A percentile compares a stretch with the other conserved stretches of the same genome.
Evolutionary conservation across 2,888 invertebrate genomes (phyloP).

Genomic region (Tetranychus truncatus): DNA sequence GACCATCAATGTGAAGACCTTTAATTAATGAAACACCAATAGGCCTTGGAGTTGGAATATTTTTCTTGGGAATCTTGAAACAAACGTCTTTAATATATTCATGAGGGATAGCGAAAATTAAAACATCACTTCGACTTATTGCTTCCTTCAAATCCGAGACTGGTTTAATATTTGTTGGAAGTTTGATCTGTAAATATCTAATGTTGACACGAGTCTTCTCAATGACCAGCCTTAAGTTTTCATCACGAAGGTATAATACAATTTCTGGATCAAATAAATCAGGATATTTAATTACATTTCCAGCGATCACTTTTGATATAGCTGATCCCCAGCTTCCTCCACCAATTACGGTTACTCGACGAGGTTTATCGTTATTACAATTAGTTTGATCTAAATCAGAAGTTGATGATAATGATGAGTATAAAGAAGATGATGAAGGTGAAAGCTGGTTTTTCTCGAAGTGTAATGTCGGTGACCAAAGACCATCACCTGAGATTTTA

Average conservation of each 20-base stretch:
- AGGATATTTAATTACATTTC: constrained; percentile 32
- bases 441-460: not conserved
- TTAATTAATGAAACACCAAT: constrained; percentile 38
- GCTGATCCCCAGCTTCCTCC: constrained; percentile 36
- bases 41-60: constrained; percentile 30
- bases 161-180: constrained; percentile 39
- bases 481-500: not conserved
- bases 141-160: constrained; percentile 36
- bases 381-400: not conserved
- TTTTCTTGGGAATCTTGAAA: constrained; percentile 9
- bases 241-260: constrained; percentile 37
- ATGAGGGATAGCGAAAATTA: constrained; percentile 40
- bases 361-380: not conserved
- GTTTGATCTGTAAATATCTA: constrained; percentile 37
- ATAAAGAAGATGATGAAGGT: not conserved
- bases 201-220: constrained; percentile 39
- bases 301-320: constrained; percentile 38
- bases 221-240: constrained; percentile 38
- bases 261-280: constrained; percentile 32
- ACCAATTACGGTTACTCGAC: constrained; percentile 15
- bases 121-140: constrained; percentile 35
- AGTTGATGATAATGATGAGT: not conserved
- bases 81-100: constrained; percentile 36
- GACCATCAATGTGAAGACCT: constrained; percentile 26
- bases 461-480: not conserved